Base-by-base conservation (phyloP, 1,140 invertebrate species). In the Plutomurus gul region DNA sequence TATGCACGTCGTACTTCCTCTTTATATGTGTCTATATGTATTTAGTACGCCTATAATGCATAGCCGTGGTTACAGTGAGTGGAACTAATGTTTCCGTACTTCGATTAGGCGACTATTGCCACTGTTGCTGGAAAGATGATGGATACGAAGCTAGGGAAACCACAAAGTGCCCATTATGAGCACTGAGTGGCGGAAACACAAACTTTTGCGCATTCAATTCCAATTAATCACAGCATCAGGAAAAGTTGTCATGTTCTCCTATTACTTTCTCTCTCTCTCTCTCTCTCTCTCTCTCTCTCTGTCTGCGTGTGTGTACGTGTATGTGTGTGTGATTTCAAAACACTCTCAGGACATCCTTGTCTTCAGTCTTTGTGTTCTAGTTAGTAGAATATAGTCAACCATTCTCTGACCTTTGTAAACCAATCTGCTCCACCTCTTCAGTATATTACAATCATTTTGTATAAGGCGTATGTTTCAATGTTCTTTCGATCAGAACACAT, bases 81-180 rank as follows among this genome's bases (percentile, higher is more conserved):
- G 47, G 20, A 51, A 16, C 13, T 7, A 65, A 30, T 65, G 27
- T 13, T 25, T 49, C 30, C 56, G 27, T 13, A 13, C n/a, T 27
- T 11, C 30, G 27, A n/a, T 65, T 65, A 33, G 36, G 27, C 18
- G 27, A 16, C 22, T 22, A 40, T 39, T 18, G 65, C n/a, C 51
- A 33, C 56, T 65, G 56, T 65, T 65, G 56, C 70, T 27, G 18
- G 37, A 25, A 49, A 75, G 73, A 47, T 75, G 73, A 75, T 75
- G 43, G 73, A 75, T 75, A 27, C 22, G 73, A 27, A 16, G 18
- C 37, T 43, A 27, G 36, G 70, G 30, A 71, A 75, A 75, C 73
- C 73, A 46, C 73, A 75, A 75, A 75, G 73, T 75, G 73, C 36
- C 73, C 73, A 75, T 75, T 75, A 75, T 51, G 22, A 36, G 40